These are phyloP conservation scores for Leucozona laternaria DNA, from an alignment of 2,888 invertebrate species.

Conservation along the genomic window DNA sequence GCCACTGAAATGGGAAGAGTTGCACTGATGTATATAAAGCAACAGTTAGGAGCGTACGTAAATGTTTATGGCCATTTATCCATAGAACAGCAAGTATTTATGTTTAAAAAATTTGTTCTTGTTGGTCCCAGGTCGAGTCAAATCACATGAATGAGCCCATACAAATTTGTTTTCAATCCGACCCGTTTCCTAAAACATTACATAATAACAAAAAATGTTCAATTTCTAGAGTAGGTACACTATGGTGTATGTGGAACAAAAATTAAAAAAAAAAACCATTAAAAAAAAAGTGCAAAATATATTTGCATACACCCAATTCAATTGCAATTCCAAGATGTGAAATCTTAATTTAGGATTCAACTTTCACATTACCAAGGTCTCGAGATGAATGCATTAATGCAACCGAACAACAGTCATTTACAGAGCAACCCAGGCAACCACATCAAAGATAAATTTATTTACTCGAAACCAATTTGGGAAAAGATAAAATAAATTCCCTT, in stretches of 20 bases:
- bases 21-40: too few relatives aligned
- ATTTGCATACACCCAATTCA: not conserved
- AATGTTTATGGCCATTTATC: too few relatives aligned
- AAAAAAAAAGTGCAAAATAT: not conserved
- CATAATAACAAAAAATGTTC: too few relatives aligned
- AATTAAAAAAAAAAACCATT: not conserved
- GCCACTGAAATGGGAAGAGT: too few relatives aligned
- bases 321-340: not conserved
- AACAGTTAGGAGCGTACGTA: too few relatives aligned
- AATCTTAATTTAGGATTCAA: not conserved
- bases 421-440: not conserved
- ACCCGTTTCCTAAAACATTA: too few relatives aligned
- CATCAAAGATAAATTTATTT: constrained; percentile 8
- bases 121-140: too few relatives aligned
- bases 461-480: constrained; percentile 1
- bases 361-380: constrained; percentile 2
- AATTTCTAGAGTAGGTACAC: not conserved
- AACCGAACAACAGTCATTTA: not conserved
- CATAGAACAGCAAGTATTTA: too few relatives aligned
- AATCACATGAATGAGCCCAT: too few relatives aligned
- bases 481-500: constrained; percentile 3
- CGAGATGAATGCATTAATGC: not conserved
- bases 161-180: too few relatives aligned
- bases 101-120: too few relatives aligned
- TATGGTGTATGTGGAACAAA: constrained; percentile 5